Conservation (phyloP, 2,888 invertebrate species). For the Caenorhabditis uteleia region DNA sequence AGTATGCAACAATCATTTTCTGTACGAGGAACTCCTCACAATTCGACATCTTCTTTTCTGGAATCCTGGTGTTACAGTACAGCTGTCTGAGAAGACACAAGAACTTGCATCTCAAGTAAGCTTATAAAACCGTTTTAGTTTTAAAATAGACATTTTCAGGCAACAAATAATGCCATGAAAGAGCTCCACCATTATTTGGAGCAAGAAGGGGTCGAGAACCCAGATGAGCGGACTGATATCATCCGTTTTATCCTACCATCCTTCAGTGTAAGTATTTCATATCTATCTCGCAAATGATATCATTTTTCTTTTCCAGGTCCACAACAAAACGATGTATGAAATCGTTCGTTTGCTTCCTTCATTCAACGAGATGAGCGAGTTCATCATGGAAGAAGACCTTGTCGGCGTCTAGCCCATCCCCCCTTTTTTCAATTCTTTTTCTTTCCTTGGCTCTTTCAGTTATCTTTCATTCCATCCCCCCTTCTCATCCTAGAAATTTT, state of each 20-base stretch:
- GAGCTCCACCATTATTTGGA: conserved; percentile 58
- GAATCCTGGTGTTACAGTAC: conserved; percentile 65
- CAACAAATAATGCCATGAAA: conserved; percentile 53
- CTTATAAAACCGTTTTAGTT: no score
- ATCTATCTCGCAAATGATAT: no score
- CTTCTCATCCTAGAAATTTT: no score
- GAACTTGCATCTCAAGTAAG: no score
- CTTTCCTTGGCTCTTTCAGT: no score
- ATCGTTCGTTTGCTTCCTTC: conserved; percentile 55
- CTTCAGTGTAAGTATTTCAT: conserved; percentile 52
- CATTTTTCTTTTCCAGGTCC: conserved; percentile 45
- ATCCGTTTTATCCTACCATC: conserved; percentile 53
- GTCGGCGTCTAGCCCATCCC: conserved; percentile 46
- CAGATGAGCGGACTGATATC: conserved; percentile 52
- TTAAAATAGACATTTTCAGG: no score
- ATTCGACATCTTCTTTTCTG: conserved; percentile 61
- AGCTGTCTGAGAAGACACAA: no score
- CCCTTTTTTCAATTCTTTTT: no score
- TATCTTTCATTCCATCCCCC: no score
- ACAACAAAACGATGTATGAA: conserved; percentile 54
- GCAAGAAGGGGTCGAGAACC: conserved; percentile 49
- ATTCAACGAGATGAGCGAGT: conserved; percentile 63
- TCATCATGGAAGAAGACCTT: conserved; percentile 63
- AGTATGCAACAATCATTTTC: conserved; percentile 37
- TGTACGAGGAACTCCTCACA: conserved; percentile 58